These are phyloP conservation scores for Oligia latruncula DNA, from an alignment of 2,888 invertebrate species.

Conservation along the genomic window DNA sequence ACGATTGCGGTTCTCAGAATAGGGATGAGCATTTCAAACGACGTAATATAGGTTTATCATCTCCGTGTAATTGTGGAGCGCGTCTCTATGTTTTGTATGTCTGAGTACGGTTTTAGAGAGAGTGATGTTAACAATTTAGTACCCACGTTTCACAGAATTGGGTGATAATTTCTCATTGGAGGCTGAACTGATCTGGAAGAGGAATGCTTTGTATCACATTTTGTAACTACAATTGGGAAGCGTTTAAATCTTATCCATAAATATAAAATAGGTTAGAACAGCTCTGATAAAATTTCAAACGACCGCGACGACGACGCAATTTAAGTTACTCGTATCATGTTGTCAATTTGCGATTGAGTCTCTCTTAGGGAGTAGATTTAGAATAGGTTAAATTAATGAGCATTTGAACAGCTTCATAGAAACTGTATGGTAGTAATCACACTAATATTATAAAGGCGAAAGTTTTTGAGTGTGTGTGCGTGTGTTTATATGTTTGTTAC, in stretches of 20 bases:
- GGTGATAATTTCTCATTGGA: constrained; percentile 12
- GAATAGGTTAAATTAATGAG: neutral
- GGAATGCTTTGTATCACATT: neutral
- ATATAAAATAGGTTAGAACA: neutral
- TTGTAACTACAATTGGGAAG: neutral
- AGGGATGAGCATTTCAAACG: constrained; percentile 63
- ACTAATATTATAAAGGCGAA: too few relatives aligned
- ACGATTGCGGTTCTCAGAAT: constrained; percentile 65
- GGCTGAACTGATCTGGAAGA: neutral
- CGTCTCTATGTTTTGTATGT: constrained; percentile 36
- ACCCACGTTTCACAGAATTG: neutral
- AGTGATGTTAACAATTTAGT: constrained; percentile 30
- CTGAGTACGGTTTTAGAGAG: constrained; percentile 7
- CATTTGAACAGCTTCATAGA: neutral
- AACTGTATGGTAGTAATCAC: neutral
- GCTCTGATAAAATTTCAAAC: neutral
- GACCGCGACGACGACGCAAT: neutral
- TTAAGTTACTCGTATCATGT: neutral
- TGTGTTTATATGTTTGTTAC: too few relatives aligned
- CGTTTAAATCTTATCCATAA: neutral
- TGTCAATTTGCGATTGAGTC: neutral
- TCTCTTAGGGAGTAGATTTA: neutral
- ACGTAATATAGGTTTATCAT: constrained; percentile 64
- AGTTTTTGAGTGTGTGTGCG: too few relatives aligned
- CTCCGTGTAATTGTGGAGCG: constrained; percentile 50